phyloP scores from a whole-genome alignment of 2,888 invertebrate genomes.

The Amphipyra berbera region DNA sequence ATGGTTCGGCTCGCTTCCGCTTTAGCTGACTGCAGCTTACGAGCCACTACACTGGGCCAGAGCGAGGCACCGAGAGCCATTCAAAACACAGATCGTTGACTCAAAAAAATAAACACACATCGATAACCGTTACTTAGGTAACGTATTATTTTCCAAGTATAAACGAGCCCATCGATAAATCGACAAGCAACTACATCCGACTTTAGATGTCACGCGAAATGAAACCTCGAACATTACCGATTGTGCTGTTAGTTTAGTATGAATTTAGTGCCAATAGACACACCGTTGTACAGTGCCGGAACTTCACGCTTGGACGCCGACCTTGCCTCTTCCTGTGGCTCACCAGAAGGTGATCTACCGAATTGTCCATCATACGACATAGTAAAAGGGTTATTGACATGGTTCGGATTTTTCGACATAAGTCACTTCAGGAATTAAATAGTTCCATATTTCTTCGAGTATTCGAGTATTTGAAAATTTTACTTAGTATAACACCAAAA shows the following conservation, averaged over 20 bases:
- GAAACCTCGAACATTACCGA: conserved; percentile 9
- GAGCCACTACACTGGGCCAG: conserved; percentile 60
- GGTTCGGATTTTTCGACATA: too few species aligned
- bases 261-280: conserved; percentile 10
- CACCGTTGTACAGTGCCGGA: conserved; percentile 79
- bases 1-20: conserved; percentile 85
- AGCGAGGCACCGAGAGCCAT: conserved; percentile 68
- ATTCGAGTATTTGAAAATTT: too few species aligned
- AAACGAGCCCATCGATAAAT: neutral
- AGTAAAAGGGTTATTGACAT: too few species aligned
- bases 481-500: too few species aligned
- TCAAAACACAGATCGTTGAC: conserved; percentile 73
- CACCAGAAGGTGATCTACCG: conserved; percentile 66
- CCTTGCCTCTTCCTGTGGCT: conserved; percentile 86
- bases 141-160: conserved; percentile 27
- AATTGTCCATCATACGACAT: conserved; percentile 47
- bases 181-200: conserved; percentile 11
- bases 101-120: conserved; percentile 79
- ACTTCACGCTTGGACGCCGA: conserved; percentile 86
- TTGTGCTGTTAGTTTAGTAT: neutral
- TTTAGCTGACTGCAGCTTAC: conserved; percentile 64
- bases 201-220: conserved; percentile 12
- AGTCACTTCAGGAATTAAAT: too few species aligned
- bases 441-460: too few species aligned
- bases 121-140: conserved; percentile 59